phyloP scores from a whole-genome alignment of 2,888 invertebrate species.

The Machimus rusticus region DNA sequence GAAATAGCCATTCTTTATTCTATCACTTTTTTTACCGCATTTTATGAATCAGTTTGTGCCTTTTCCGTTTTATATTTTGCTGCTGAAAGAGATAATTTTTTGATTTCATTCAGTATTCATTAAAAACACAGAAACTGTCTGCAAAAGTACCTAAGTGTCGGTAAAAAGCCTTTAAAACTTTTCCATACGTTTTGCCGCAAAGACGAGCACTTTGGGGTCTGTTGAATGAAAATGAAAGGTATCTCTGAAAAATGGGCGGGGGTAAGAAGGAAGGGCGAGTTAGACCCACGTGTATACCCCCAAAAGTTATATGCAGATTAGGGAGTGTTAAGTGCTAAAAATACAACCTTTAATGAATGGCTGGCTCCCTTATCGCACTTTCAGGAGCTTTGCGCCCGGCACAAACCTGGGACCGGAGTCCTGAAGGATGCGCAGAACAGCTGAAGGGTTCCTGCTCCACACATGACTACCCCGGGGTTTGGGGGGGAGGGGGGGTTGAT shows the following conservation, averaged over 20 bases:
- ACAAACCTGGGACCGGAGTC: not conserved
- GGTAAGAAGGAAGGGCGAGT: not conserved
- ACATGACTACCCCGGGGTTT: not conserved
- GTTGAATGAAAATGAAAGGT: not conserved
- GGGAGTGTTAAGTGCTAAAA: not conserved
- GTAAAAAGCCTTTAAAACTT: not conserved
- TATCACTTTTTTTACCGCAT: not conserved
- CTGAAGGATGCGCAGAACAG: not conserved
- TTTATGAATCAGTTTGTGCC: not conserved
- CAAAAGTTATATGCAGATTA: not conserved
- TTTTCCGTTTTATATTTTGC: not conserved
- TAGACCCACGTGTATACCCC: not conserved
- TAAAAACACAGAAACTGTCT: not conserved
- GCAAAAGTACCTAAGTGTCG: not conserved
- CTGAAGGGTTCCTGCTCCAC: not conserved
- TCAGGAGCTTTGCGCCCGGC: not conserved
- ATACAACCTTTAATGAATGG: not conserved
- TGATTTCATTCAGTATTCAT: not conserved
- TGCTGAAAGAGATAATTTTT: not conserved
- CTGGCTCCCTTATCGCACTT: not conserved
- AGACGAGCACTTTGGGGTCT: not conserved
- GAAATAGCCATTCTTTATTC: not conserved
- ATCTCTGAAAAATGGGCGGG: not conserved
- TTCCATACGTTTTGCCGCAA: not conserved
- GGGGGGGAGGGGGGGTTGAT: no score